phyloP scores from a whole-genome alignment of 2,113 vertebrate species.

The Cyprinus carpio region DNA sequence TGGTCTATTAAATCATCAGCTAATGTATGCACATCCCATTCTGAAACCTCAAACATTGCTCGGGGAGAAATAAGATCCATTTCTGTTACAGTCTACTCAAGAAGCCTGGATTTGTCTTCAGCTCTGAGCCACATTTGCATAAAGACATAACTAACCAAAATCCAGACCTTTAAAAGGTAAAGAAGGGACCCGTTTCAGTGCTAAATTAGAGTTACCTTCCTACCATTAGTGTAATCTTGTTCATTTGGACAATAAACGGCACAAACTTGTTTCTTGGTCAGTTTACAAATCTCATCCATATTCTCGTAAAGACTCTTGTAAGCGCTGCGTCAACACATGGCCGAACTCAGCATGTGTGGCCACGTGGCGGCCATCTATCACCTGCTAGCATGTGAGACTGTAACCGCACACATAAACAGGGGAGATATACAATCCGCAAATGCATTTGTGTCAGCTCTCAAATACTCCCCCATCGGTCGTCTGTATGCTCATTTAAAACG shows the following conservation, averaged over 20 bases:
- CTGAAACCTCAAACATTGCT: not conserved
- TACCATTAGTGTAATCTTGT: not conserved
- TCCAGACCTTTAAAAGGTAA: not conserved
- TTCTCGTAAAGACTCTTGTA: conserved; percentile 38
- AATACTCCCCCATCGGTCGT: conserved; percentile 58
- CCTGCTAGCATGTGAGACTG: conserved; percentile 53
- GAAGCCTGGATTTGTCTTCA: not conserved
- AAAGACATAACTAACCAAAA: not conserved
- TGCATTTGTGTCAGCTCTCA: conserved; percentile 57
- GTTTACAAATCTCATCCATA: not conserved
- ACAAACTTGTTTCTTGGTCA: not conserved
- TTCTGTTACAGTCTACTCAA: not conserved
- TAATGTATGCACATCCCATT: no score
- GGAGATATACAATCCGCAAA: conserved; percentile 58
- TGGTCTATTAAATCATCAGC: no score
- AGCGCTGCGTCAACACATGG: conserved; percentile 48
- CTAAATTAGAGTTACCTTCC: not conserved
- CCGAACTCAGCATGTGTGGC: conserved; percentile 53
- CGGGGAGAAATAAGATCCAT: not conserved
- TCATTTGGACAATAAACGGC: not conserved
- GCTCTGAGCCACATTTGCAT: not conserved
- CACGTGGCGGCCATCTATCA: conserved; percentile 52
- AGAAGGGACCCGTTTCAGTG: not conserved
- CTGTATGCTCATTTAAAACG: conserved; percentile 56
- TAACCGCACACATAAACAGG: conserved; percentile 52